Conservation (phyloP, 2,113 vertebrate species). For the Shinisaurus crocodilurus region DNA sequence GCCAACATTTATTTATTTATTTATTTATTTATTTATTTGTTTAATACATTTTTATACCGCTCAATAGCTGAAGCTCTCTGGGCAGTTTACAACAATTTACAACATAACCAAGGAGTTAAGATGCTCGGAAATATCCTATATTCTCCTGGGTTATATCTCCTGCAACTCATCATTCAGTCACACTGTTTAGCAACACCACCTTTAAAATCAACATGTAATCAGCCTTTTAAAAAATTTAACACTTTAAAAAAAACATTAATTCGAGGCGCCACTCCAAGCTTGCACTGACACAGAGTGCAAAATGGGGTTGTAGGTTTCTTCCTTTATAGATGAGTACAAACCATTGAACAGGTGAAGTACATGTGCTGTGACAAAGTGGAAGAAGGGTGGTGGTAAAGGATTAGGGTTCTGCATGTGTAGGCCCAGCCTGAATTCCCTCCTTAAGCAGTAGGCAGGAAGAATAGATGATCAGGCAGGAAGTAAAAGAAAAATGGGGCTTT, state of each 20-base stretch:
- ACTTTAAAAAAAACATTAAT: neutral
- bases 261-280: neutral
- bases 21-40: too few relatives aligned
- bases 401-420: neutral
- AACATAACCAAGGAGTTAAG: neutral
- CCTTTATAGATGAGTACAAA: too few relatives aligned
- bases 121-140: neutral
- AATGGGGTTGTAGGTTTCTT: neutral
- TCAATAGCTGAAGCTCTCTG: too few relatives aligned
- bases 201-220: neutral
- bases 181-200: neutral
- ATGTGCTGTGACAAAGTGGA: neutral
- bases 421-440: neutral
- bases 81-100: too few relatives aligned
- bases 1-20: too few relatives aligned
- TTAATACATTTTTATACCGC: too few relatives aligned
- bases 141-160: neutral
- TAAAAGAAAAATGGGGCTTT: too few relatives aligned
- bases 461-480: neutral
- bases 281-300: neutral
- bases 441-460: too few relatives aligned
- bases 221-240: neutral
- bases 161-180: neutral
- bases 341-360: neutral
- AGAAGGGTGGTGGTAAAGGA: too few relatives aligned